Base-by-base conservation (phyloP, 2,113 vertebrate genomes). In the Rhagologus leucostigma region DNA sequence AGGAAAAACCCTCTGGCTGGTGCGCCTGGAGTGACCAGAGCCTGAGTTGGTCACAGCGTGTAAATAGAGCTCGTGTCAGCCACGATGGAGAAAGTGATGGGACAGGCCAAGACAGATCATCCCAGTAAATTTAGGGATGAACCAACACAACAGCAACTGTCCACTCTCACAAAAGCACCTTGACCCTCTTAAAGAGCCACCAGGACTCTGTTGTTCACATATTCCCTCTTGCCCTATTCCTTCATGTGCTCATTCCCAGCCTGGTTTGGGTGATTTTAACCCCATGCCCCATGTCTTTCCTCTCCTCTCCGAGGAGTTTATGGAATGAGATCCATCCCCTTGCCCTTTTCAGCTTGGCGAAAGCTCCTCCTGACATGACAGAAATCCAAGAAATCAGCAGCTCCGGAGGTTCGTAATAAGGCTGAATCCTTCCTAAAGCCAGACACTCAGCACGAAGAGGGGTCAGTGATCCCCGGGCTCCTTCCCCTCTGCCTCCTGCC, bases 341-440 rank as follows among this genome's bases (percentile, higher is more conserved):
- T 96, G 90, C 87, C 93, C 94, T 96, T 95, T 94, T 49, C 95
- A 90, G 82, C 81, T 86, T n/a, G 8, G 59, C 7, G 4, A 93
- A 90, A 91, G 5, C 91, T 93, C 47, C 83, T 81, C 49, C 4
- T 89, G 90, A 90, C 94, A 89, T 41, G 93, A 84, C 39, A 95
- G 95, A 95, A 95, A 95, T 90, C 92, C 91, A 85, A 91, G 82
- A 90, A 94, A 91, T 90, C 96, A 95, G 85, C 96, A 94, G 17
- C 80, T 87, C 77, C 2, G 76, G 87, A 85, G 86, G 71, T 71
- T 83, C 88, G 88, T 70, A 96, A 94, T 92, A 76, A 92, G 84
- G 44, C 83, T 89, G 92, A 94, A 96, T 92, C 90, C 94, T 87
- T 90, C 62, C 91, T 91, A 96, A 97, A 96, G 23, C 93, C 97